Conservation (phyloP, 2,888 invertebrate species). For the Eudemis profundana region DNA sequence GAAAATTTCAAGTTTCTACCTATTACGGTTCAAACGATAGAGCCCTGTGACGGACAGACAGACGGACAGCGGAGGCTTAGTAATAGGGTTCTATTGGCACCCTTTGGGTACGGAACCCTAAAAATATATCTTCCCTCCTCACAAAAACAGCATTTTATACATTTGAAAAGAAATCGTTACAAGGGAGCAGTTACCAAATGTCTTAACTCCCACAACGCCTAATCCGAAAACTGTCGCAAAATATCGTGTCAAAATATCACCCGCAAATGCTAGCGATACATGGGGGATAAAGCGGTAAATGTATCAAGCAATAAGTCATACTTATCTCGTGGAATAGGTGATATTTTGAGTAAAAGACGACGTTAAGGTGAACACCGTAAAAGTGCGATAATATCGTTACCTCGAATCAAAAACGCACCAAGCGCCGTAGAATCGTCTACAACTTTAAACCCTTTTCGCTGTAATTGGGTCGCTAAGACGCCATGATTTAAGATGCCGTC, state of each 20-base stretch:
- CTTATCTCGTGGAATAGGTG: constrained; percentile 61
- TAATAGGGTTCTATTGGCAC: too few species aligned
- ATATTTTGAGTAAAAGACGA: constrained; percentile 65
- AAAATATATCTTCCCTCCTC: too few species aligned
- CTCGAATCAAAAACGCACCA: constrained; percentile 1
- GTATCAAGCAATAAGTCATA: constrained; percentile 53
- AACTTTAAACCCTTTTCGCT: background rate
- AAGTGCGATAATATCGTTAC: constrained; percentile 57
- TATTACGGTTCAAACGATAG: too few species aligned
- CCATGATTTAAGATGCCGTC: constrained; percentile 66
- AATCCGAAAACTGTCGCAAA: background rate
- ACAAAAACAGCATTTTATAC: too few species aligned
- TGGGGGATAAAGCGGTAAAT: constrained; percentile 5
- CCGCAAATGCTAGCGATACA: constrained; percentile 13
- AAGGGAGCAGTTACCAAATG: background rate
- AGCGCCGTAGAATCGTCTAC: background rate
- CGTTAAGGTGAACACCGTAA: constrained; percentile 58
- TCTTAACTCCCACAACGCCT: too few species aligned
- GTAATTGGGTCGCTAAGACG: constrained; percentile 38
- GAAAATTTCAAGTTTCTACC: too few species aligned
- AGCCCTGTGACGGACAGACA: too few species aligned
- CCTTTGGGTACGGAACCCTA: too few species aligned
- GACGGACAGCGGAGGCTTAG: too few species aligned
- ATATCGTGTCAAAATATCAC: constrained; percentile 4
- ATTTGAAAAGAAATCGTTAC: too few species aligned